These are phyloP conservation scores for Agonopterix subpropinquella DNA, from an alignment of 2,888 invertebrate species.

Conservation along the genomic window DNA sequence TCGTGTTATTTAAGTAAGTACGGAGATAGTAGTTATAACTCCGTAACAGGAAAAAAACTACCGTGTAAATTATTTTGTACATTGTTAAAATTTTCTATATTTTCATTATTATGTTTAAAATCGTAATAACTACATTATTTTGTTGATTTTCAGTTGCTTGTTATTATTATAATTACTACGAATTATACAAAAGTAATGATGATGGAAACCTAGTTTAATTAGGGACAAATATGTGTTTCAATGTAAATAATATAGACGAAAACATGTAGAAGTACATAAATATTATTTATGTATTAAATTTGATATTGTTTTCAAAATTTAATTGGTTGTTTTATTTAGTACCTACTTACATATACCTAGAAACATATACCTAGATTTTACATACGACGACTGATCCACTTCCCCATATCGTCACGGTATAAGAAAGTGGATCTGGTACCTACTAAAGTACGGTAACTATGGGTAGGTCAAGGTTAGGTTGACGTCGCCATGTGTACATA, in stretches of 20 bases:
- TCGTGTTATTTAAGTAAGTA: constrained; percentile 29
- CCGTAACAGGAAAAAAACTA: constrained; percentile 30
- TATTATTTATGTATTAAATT: constrained; percentile 75
- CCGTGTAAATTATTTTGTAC: constrained; percentile 69
- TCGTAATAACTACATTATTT: constrained; percentile 34
- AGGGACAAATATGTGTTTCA: constrained; percentile 69
- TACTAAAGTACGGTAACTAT: too few species aligned
- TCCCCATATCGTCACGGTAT: background rate
- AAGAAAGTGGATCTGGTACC: background rate
- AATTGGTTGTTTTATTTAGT: constrained; percentile 52
- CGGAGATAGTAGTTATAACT: constrained; percentile 15
- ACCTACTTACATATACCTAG: background rate
- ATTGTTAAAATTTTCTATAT: constrained; percentile 50
- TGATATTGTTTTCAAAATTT: constrained; percentile 76
- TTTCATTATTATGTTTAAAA: constrained; percentile 52
- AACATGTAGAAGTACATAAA: constrained; percentile 73
- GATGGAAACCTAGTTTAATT: constrained; percentile 50
- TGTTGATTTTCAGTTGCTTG: constrained; percentile 65
- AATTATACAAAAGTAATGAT: constrained; percentile 37
- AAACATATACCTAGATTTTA: too few species aligned
- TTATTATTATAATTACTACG: constrained; percentile 50
- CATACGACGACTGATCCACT: background rate
- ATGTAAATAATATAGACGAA: constrained; percentile 69
- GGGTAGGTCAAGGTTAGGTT: too few species aligned
- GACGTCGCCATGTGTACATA: too few species aligned